Evolutionary conservation across 2,113 vertebrate species (phyloP).

Genomic region (Galeopterus variegatus): DNA sequence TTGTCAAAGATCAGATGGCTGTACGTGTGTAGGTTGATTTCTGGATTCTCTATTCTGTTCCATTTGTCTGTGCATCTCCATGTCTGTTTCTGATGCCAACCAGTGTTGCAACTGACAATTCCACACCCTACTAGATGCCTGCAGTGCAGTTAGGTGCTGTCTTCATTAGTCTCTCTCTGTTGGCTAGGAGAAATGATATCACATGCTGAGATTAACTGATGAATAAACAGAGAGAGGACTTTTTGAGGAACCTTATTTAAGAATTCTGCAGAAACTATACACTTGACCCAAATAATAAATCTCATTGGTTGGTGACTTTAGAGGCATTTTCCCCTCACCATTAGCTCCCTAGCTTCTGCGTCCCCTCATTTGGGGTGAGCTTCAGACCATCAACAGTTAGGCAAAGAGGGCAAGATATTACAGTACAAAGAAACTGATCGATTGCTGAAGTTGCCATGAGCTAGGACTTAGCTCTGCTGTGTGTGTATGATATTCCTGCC

Average conservation of each 20-base stretch:
- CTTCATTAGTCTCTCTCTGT: neutral
- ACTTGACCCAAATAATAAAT: slow-evolving; percentile 15
- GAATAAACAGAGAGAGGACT: neutral
- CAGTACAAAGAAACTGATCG: neutral
- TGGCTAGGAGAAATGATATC: neutral
- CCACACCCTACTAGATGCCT: neutral
- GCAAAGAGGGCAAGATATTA: neutral
- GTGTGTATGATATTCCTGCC: neutral
- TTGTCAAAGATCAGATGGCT: no score
- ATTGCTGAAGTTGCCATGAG: neutral
- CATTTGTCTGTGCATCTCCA: no score
- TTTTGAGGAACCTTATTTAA: neutral
- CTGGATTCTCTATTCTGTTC: no score
- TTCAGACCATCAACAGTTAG: neutral
- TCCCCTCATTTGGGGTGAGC: neutral
- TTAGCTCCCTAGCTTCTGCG: neutral
- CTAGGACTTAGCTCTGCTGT: neutral
- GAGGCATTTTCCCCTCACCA: neutral
- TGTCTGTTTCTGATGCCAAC: neutral
- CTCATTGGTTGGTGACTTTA: neutral
- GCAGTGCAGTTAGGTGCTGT: neutral
- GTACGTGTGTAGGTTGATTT: no score
- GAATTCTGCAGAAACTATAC: slow-evolving; percentile 14
- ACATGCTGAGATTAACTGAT: slow-evolving; percentile 1
- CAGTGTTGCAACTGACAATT: neutral